Base-by-base conservation (phyloP, 2,888 invertebrate genomes). In the Caradrina clavipalpis region DNA sequence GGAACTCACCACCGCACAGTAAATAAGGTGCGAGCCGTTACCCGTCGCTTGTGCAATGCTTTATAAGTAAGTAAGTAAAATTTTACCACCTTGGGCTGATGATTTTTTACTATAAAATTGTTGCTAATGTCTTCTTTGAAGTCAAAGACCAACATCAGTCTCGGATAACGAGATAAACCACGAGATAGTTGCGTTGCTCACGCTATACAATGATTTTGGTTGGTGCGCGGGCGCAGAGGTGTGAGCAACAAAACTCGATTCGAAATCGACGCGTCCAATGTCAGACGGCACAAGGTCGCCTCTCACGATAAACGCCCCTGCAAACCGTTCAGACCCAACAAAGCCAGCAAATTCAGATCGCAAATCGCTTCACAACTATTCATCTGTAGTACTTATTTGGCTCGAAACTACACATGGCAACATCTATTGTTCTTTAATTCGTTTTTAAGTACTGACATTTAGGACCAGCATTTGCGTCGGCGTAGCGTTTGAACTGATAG, bases 231-330 rank as follows among this genome's bases (percentile, higher is more conserved):
- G 87, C 87, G 88, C 86, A 87, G 81, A 90, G 87, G 86, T 91
- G 78, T 82, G 78, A 82, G 65, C 83, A 89, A 87, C 82, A 88
- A 91, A 91, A 88, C 86, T 82, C 79, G 83, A 91, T 92, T 91
- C 86, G 90, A 94, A 94, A 93, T 93, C 91, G 85, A 83, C 85
- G 86, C 78, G 84, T 85, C 89, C 95, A 94, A 95, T 95, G 95
- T 94, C 93, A 94, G 89, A 88, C 87, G 73, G 73, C 74, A 83
- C 94, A 94, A 94, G 94, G 95, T 92, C 92, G 87, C 93, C 93
- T 90, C 92, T 94, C 92, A 91, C 92, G 88, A 88, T 88, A 87
- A 87, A 88, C 91, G 88, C 92, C 90, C 90, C 89, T 86, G 88
- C 88, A 86, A 86, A 87, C 77, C 76, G 73, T 86, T 81, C 80